Evolutionary conservation across 2,797 vertebrate genomes (phyloP).

Genomic region (Rhinichthys osculus): DNA sequence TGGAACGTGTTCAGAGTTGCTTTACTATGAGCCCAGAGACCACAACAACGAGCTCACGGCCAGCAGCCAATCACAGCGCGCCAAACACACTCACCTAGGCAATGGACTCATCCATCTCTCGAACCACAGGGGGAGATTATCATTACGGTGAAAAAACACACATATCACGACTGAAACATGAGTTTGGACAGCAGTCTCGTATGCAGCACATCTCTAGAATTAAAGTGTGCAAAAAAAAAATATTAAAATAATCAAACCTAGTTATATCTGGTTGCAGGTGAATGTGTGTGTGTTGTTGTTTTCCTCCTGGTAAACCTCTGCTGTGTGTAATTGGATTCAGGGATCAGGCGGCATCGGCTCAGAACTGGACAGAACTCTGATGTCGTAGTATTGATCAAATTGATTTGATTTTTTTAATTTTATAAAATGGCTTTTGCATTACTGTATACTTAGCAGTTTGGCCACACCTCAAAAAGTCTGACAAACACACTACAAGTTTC

Average conservation of each 20-base stretch:
- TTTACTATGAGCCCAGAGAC: constrained; percentile 58
- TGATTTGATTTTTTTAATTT: background rate
- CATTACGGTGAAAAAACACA: background rate
- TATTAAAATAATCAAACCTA: too few species aligned
- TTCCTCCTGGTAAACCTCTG: constrained; percentile 58
- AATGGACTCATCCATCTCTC: constrained; percentile 71
- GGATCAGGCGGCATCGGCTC: constrained; percentile 64
- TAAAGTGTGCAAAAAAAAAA: background rate
- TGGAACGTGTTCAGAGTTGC: constrained; percentile 42
- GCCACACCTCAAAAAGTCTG: background rate
- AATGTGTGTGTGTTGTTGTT: background rate
- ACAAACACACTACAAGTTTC: background rate
- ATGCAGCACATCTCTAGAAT: background rate
- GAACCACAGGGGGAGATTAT: constrained; percentile 33
- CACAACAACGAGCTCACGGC: constrained; percentile 73
- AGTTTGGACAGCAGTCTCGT: background rate
- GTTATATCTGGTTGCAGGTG: background rate
- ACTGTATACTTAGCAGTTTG: background rate
- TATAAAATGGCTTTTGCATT: background rate
- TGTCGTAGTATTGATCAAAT: background rate
- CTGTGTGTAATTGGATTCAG: constrained; percentile 77
- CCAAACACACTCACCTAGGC: constrained; percentile 74
- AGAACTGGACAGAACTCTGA: background rate
- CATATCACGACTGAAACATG: background rate
- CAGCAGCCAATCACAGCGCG: constrained; percentile 69